These are phyloP conservation scores for Lordiphosa mommai DNA, from an alignment of 1,140 invertebrate genomes.

Conservation along the genomic window DNA sequence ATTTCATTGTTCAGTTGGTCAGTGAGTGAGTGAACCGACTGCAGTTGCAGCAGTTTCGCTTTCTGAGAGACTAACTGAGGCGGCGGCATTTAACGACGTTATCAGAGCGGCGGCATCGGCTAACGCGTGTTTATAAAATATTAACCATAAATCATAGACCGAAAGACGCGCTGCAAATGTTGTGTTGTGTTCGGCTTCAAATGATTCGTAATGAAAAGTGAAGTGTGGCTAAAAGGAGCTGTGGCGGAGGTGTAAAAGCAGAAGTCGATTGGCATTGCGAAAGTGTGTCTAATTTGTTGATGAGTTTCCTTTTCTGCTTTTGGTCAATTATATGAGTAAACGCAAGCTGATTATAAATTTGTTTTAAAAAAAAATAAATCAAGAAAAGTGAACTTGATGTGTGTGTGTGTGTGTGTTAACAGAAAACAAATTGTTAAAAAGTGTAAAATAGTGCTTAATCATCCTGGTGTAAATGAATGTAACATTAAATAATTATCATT, in stretches of 20 bases:
- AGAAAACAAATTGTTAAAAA: not conserved
- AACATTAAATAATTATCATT: too few species aligned
- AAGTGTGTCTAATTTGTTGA: slow-evolving; percentile 60
- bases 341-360: slow-evolving; percentile 1
- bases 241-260: not conserved
- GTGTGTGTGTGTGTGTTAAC: too few species aligned
- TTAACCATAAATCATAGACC: slow-evolving; percentile 42
- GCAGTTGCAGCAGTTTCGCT: slow-evolving; percentile 49
- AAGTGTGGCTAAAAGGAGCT: slow-evolving; percentile 46
- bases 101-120: slow-evolving; percentile 35
- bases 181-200: slow-evolving; percentile 25
- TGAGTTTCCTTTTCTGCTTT: slow-evolving; percentile 28
- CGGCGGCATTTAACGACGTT: slow-evolving; percentile 60
- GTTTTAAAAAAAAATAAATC: slow-evolving; percentile 10
- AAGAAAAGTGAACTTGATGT: slow-evolving; percentile 19
- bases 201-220: slow-evolving; percentile 68
- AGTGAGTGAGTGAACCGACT: slow-evolving; percentile 10
- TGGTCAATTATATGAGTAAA: not conserved
- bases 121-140: slow-evolving; percentile 59
- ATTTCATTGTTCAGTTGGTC: slow-evolving; percentile 51
- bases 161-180: slow-evolving; percentile 11
- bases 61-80: slow-evolving; percentile 11
- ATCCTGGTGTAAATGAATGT: too few species aligned
- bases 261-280: slow-evolving; percentile 42
- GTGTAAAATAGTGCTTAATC: not conserved